phyloP scores from a whole-genome alignment of 2,797 vertebrate genomes.

The Cyprinodon diabolis region DNA sequence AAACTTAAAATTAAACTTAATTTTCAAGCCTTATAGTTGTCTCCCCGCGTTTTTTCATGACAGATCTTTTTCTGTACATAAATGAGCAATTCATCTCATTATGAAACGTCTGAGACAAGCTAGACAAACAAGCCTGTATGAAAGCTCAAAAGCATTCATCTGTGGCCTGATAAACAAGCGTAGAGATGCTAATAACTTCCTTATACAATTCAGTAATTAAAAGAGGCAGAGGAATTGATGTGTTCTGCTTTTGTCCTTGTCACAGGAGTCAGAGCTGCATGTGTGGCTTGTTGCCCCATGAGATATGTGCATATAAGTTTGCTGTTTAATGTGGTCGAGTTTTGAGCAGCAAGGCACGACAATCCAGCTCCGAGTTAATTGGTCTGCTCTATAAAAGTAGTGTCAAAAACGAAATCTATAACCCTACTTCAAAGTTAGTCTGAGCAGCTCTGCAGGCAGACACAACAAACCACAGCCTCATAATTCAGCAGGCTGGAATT shows the following conservation, averaged over 20 bases:
- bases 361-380: conserved; percentile 81
- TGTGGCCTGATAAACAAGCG: conserved; percentile 67
- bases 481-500: conserved; percentile 86
- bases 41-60: conserved; percentile 5
- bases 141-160: conserved; percentile 53
- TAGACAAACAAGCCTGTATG: conserved; percentile 33
- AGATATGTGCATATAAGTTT: conserved; percentile 53
- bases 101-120: conserved; percentile 37
- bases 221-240: conserved; percentile 56
- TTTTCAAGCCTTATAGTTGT: neutral
- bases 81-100: conserved; percentile 36
- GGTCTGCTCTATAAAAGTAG: conserved; percentile 82
- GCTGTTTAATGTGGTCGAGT: conserved; percentile 59
- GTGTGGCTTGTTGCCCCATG: conserved; percentile 52
- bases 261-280: conserved; percentile 57
- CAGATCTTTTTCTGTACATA: conserved; percentile 9
- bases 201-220: conserved; percentile 64
- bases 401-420: conserved; percentile 80
- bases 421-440: conserved; percentile 72
- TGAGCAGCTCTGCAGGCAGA: conserved; percentile 86
- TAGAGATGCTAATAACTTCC: conserved; percentile 69
- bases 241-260: conserved; percentile 64
- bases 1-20: neutral
- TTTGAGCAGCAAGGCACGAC: conserved; percentile 77
- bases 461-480: conserved; percentile 89